Conservation (phyloP, 2,797 vertebrate genomes). For the Bucorvus abyssinicus region DNA sequence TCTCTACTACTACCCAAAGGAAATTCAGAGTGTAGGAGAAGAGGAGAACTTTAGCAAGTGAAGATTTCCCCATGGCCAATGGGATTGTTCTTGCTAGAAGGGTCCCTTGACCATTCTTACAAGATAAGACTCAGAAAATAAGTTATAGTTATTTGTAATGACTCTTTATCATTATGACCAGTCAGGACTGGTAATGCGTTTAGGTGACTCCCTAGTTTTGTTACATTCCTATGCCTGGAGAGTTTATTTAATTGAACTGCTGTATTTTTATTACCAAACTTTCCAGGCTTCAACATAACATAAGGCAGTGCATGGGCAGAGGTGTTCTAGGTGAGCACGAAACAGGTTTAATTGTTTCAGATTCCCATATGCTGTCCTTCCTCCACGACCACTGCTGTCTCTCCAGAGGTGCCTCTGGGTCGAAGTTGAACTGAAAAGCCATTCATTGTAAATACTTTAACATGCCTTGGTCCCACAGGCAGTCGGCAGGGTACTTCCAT, state of each 20-base stretch:
- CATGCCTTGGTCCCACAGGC: background rate
- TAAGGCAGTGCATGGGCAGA: background rate
- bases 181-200: background rate
- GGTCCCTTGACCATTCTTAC: background rate
- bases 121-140: background rate
- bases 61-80: background rate
- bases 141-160: background rate
- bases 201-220: conserved; percentile 20
- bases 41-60: background rate
- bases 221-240: background rate
- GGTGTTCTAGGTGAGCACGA: background rate
- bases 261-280: conserved; percentile 49
- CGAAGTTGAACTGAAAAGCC: conserved; percentile 50
- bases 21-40: background rate
- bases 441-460: conserved; percentile 27
- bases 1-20: background rate
- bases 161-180: background rate
- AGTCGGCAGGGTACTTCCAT: background rate
- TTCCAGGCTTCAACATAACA: conserved; percentile 4
- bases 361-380: background rate
- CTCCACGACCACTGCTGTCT: background rate
- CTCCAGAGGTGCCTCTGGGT: conserved; percentile 11
- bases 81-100: background rate
- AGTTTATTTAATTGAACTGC: conserved; percentile 46
- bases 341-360: conserved; percentile 23